A percentile compares a stretch with the other conserved stretches of the same genome.
phyloP scores from a whole-genome alignment of 1,140 invertebrate genomes.

The Matsumurasca onukii region DNA sequence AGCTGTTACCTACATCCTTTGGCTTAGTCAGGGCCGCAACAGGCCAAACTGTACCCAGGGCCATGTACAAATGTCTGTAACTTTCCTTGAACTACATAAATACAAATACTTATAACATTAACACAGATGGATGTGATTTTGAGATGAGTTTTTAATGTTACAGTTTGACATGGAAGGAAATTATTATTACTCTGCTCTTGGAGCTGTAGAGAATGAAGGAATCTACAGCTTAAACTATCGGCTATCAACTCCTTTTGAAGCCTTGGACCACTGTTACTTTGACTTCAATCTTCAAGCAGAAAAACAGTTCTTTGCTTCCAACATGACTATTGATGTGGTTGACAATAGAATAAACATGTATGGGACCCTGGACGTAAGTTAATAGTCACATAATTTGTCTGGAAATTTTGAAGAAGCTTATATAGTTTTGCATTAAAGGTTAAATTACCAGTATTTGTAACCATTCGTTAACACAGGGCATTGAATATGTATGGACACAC shows the following conservation, averaged over 20 bases:
- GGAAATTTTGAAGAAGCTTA: no score
- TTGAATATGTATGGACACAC: no score
- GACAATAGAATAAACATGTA: conserved; percentile 50
- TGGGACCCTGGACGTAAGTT: conserved; percentile 50
- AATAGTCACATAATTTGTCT: neutral
- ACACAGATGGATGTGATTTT: no score
- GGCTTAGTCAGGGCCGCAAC: no score
- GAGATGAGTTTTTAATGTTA: conserved; percentile 21
- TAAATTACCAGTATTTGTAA: conserved; percentile 4
- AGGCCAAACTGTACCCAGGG: no score
- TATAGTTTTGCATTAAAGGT: neutral
- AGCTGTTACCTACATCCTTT: no score
- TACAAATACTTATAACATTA: no score
- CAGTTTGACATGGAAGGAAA: conserved; percentile 47
- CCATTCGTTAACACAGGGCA: neutral
- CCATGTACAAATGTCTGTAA: no score
- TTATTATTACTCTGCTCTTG: conserved; percentile 51
- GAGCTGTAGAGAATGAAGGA: conserved; percentile 39
- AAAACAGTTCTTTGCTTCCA: conserved; percentile 53
- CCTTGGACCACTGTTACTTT: conserved; percentile 52
- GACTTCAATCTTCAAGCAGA: conserved; percentile 53
- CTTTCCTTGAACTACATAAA: no score
- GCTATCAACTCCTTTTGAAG: conserved; percentile 56
- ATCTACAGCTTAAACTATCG: conserved; percentile 52
- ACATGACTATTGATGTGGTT: conserved; percentile 50